Conservation (phyloP, 1,140 invertebrate species). For the Bacillus rossius region DNA sequence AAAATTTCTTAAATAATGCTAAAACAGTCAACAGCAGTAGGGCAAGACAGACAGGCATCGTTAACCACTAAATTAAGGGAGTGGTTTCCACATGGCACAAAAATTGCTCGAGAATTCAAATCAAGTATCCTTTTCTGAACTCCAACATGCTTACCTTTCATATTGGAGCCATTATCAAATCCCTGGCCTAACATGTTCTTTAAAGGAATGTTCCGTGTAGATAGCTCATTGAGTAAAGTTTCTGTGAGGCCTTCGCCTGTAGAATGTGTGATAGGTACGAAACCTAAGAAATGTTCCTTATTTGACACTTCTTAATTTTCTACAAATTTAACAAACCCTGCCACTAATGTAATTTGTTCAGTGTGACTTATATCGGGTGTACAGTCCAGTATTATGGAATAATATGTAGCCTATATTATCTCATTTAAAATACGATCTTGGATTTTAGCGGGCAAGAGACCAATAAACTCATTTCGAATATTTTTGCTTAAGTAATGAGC, state of each 20-base stretch:
- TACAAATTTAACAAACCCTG: slow-evolving; percentile 17
- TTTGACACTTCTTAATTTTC: not conserved
- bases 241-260: slow-evolving; percentile 16
- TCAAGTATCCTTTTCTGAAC: slow-evolving; percentile 23
- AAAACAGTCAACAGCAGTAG: slow-evolving; percentile 15
- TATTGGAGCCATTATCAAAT: slow-evolving; percentile 37
- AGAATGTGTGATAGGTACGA: slow-evolving; percentile 9
- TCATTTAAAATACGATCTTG: slow-evolving; percentile 9
- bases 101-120: slow-evolving; percentile 21
- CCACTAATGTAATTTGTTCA: slow-evolving; percentile 26
- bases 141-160: slow-evolving; percentile 26
- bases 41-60: slow-evolving; percentile 19
- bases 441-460: slow-evolving; percentile 3
- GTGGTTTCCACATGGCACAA: slow-evolving; percentile 24
- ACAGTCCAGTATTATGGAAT: slow-evolving; percentile 27
- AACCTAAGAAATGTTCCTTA: slow-evolving; percentile 22
- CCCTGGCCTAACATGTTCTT: slow-evolving; percentile 31
- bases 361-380: slow-evolving; percentile 23
- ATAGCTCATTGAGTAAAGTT: slow-evolving; percentile 17
- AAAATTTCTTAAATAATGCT: slow-evolving; percentile 13
- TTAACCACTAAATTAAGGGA: slow-evolving; percentile 26
- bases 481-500: slow-evolving; percentile 13
- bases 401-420: slow-evolving; percentile 19
- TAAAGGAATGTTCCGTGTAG: slow-evolving; percentile 15
- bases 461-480: slow-evolving; percentile 13